phyloP scores from a whole-genome alignment of 1,140 invertebrate species.

The Euschistus heros region DNA sequence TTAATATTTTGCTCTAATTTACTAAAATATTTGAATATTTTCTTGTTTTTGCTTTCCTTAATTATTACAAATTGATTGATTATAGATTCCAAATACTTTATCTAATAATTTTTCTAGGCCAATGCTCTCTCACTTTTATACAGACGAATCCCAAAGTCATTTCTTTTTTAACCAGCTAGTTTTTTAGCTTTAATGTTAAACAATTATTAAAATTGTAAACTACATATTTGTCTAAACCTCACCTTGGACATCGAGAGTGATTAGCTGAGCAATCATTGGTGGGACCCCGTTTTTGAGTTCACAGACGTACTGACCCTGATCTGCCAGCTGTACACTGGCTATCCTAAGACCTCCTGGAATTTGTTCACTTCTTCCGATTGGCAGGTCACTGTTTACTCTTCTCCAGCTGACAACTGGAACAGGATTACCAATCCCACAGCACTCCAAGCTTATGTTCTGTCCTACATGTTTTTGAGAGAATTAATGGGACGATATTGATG shows the following conservation, averaged over 20 bases:
- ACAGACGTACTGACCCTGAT: slow-evolving; percentile 62
- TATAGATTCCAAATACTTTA: too few species aligned
- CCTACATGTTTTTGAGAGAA: slow-evolving; percentile 33
- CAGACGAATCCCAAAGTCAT: too few species aligned
- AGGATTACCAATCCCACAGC: slow-evolving; percentile 48
- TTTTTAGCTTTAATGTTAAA: too few species aligned
- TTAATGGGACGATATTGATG: too few species aligned
- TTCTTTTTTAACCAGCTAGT: too few species aligned
- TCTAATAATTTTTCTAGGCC: too few species aligned
- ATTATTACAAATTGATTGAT: too few species aligned
- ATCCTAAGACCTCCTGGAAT: slow-evolving; percentile 51
- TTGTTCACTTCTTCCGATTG: slow-evolving; percentile 35
- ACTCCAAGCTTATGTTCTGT: slow-evolving; percentile 51
- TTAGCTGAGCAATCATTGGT: slow-evolving; percentile 36
- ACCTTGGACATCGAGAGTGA: slow-evolving; percentile 40
- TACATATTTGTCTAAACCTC: neutral
- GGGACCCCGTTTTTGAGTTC: slow-evolving; percentile 40
- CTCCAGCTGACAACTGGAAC: slow-evolving; percentile 46
- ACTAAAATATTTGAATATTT: too few species aligned
- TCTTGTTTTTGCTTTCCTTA: too few species aligned
- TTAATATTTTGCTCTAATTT: too few species aligned
- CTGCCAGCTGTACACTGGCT: slow-evolving; percentile 44
- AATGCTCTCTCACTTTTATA: too few species aligned
- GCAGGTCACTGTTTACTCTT: slow-evolving; percentile 38
- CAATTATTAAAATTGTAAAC: too few species aligned